phyloP scores from a whole-genome alignment of 1,140 invertebrate species.

The Parapsyche elsis region DNA sequence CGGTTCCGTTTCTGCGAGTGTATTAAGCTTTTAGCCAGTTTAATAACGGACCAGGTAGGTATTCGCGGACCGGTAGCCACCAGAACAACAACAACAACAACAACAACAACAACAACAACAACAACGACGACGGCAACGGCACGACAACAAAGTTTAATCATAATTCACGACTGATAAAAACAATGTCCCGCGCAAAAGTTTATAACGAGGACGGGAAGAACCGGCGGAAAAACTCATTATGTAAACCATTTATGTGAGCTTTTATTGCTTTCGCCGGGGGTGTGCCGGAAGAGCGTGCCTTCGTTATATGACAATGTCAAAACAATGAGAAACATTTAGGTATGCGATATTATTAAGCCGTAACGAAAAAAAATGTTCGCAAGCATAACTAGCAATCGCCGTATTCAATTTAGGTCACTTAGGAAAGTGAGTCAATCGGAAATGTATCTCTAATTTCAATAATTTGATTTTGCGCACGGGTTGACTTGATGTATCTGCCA shows the following conservation, averaged over 20 bases:
- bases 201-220: slow-evolving; percentile 33
- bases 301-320: slow-evolving; percentile 3
- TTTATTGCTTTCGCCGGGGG: slow-evolving; percentile 29
- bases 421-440: no score
- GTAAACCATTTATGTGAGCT: slow-evolving; percentile 36
- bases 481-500: no score
- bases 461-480: no score
- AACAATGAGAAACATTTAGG: not conserved
- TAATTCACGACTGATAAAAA: slow-evolving; percentile 45
- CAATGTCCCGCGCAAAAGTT: slow-evolving; percentile 40
- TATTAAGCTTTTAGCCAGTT: no score
- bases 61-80: not conserved
- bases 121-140: not conserved
- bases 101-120: slow-evolving; percentile 1
- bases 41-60: no score
- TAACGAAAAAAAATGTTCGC: no score
- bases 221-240: slow-evolving; percentile 39
- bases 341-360: no score
- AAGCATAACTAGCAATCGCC: no score
- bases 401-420: no score
- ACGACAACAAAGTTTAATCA: slow-evolving; percentile 43
- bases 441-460: no score
- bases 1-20: no score
- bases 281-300: not conserved
- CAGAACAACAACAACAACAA: not conserved